A percentile compares a stretch with the other conserved stretches of the same genome.
phyloP scores from a whole-genome alignment of 2,113 vertebrate species.

The Anas platyrhynchos region DNA sequence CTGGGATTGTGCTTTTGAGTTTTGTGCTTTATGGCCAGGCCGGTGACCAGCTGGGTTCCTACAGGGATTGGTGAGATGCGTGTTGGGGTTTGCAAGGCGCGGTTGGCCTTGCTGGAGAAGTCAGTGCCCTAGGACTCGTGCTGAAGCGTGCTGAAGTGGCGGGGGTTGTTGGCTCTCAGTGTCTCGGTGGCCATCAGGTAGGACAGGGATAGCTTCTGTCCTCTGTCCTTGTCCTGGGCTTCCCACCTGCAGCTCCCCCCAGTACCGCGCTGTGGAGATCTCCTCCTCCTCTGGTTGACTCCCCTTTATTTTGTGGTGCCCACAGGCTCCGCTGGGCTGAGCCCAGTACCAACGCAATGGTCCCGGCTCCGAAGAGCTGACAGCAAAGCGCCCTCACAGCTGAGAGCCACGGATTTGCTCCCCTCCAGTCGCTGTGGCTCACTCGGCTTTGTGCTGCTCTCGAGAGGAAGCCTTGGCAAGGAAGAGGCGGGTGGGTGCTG shows the following conservation, averaged over 20 bases:
- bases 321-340: background rate
- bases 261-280: background rate
- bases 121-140: conserved; percentile 11
- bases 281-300: background rate
- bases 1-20: conserved; percentile 58
- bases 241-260: background rate
- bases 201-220: background rate
- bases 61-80: background rate
- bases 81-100: background rate
- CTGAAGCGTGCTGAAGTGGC: conserved; percentile 31
- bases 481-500: background rate
- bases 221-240: background rate
- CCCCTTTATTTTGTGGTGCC: background rate
- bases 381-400: background rate
- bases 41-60: background rate
- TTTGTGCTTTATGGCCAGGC: conserved; percentile 58
- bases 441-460: background rate
- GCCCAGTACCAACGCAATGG: background rate
- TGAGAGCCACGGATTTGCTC: background rate
- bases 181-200: background rate
- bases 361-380: conserved; percentile 1
- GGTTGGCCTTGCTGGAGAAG: background rate
- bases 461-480: conserved; percentile 1
- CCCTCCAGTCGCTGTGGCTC: background rate
- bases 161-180: background rate